Base-by-base conservation (phyloP, 2,888 invertebrate genomes). In the Lasioglossum calceatum region DNA sequence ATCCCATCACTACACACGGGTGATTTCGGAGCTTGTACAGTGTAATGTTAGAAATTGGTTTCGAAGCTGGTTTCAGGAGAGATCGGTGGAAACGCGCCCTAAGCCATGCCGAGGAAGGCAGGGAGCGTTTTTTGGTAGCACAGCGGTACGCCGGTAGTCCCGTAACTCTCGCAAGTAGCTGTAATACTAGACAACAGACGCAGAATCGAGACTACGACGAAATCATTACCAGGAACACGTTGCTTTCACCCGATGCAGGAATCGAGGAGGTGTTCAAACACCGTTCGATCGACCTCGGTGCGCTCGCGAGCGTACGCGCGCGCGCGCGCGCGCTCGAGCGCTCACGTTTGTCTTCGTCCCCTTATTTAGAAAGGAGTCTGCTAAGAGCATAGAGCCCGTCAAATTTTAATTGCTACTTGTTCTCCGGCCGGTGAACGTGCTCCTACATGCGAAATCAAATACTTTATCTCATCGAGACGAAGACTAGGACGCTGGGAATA, bases 131-230 rank as follows among this genome's bases (percentile, higher is more conserved):
- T 87, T 90, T 82, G 87, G 91, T 88, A 87, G 85, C 88, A 85
- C 90, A 92, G 90, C 92, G 92, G 92, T 93, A 92, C 91, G 90
- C 88, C 85, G 88, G 86, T 86, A 91, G 92, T 93, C 93, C 93
- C 93, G 93, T 93, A 93, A 93, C 91, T 91, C 85, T 90, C 87
- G 87, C 87, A 86, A 87, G 86, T 87, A 88, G 84, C 72, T 70
- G 81, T 89, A 86, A 81, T 86, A 81, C 84, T 44, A 90, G 87
- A 90, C 87, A 81, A 82, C 89, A 72, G 74, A 77, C 75, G 76
- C 79, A 50, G 74, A 78, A 78, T 47, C 81, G 82, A 84, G 70
- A 71, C 82, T 84, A 77, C 73, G 77, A 84, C 85, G 84, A 84
- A 77, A 87, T 88, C 87, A 90, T 90, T 90, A 88, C 90, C 74